A percentile compares a stretch with the other conserved stretches of the same genome.
Conservation (phyloP, 2,797 vertebrate species). For the Pseudomugil tenellus region DNA sequence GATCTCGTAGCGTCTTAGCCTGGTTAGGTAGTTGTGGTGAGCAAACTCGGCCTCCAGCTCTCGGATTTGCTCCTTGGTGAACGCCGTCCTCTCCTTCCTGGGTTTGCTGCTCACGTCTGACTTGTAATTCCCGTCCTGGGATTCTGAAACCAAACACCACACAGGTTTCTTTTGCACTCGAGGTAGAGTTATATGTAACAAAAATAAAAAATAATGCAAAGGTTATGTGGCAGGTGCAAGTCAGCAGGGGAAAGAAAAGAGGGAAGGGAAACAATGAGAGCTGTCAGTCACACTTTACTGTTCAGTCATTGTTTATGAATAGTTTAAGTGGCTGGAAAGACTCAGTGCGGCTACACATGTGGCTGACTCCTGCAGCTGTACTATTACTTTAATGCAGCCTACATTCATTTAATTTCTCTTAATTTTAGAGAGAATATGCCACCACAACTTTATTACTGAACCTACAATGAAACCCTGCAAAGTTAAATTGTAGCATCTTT, state of each 20-base stretch:
- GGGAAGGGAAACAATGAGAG: slow-evolving; percentile 68
- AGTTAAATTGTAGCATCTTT: not conserved
- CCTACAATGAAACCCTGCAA: slow-evolving; percentile 16
- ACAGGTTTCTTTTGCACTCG: slow-evolving; percentile 67
- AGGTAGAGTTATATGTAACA: slow-evolving; percentile 64
- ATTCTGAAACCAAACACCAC: slow-evolving; percentile 87
- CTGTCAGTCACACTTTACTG: slow-evolving; percentile 77
- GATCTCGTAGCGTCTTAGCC: slow-evolving; percentile 97
- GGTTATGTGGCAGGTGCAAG: slow-evolving; percentile 70
- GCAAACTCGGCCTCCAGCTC: slow-evolving; percentile 99
- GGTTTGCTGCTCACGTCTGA: slow-evolving; percentile 97
- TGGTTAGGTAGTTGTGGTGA: slow-evolving; percentile 99
- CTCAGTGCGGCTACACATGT: slow-evolving; percentile 63
- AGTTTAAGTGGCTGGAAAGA: slow-evolving; percentile 74
- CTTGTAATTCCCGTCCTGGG: slow-evolving; percentile 97
- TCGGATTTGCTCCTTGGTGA: slow-evolving; percentile 99
- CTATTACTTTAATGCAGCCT: slow-evolving; percentile 58
- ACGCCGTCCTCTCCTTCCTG: slow-evolving; percentile 98
- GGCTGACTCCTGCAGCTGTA: slow-evolving; percentile 60
- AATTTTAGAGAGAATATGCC: slow-evolving; percentile 61
- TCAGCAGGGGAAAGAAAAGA: slow-evolving; percentile 42
- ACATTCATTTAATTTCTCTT: slow-evolving; percentile 70
- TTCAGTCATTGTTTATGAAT: slow-evolving; percentile 73
- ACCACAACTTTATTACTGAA: slow-evolving; percentile 54
- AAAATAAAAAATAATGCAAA: slow-evolving; percentile 51